phyloP scores from a whole-genome alignment of 2,113 vertebrate species.

The Elephas maximus region DNA sequence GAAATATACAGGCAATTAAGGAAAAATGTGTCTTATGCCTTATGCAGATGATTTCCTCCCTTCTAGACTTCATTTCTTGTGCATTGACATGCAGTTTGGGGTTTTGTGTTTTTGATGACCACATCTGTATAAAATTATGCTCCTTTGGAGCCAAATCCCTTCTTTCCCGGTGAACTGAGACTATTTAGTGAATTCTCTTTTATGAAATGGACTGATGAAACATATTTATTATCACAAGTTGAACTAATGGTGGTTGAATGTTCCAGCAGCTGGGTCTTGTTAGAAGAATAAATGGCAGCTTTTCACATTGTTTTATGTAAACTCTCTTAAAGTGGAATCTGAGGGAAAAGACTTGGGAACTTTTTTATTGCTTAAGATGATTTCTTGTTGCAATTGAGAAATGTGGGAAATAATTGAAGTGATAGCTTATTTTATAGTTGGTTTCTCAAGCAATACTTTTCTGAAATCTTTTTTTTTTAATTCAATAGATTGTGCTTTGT shows the following conservation, averaged over 20 bases:
- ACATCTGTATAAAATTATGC: conserved; percentile 54
- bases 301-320: conserved; percentile 51
- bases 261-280: conserved; percentile 68
- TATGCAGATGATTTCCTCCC: background rate
- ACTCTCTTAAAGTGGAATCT: conserved; percentile 51
- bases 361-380: conserved; percentile 80
- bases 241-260: background rate
- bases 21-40: background rate
- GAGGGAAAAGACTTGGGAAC: conserved; percentile 69
- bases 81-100: background rate
- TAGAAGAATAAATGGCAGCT: background rate
- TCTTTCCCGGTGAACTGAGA: background rate
- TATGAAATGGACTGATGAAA: conserved; percentile 55
- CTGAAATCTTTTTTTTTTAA: conserved; percentile 5
- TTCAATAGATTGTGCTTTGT: conserved; percentile 40
- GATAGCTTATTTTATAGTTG: conserved; percentile 51
- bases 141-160: conserved; percentile 30
- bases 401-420: conserved; percentile 75
- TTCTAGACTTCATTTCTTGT: background rate
- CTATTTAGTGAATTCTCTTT: conserved; percentile 6
- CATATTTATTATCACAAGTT: conserved; percentile 49
- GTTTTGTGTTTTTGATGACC: conserved; percentile 10
- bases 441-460: conserved; percentile 64
- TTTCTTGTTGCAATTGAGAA: conserved; percentile 68
- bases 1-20: conserved; percentile 13